A percentile compares a stretch with the other conserved stretches of the same genome.
Conservation (phyloP, 2,888 invertebrate species). For the Acrobeloides nanus region DNA sequence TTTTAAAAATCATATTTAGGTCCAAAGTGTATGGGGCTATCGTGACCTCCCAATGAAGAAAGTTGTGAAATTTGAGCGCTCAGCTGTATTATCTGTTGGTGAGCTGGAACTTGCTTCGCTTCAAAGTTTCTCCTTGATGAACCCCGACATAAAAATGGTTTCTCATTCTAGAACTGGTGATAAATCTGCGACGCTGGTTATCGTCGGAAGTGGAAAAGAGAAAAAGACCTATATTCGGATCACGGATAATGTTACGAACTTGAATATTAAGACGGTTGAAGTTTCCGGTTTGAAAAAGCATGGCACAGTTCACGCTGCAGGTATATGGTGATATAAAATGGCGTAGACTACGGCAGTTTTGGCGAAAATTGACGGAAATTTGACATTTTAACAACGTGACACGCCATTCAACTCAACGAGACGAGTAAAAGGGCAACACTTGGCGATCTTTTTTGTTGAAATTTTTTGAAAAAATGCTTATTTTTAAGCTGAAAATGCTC, state of each 20-base stretch:
- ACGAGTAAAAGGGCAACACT: too few species aligned
- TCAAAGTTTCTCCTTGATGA: not conserved
- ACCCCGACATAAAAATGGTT: not conserved
- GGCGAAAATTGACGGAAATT: too few species aligned
- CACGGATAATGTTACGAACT: constrained; percentile 8
- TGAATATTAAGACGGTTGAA: constrained; percentile 28
- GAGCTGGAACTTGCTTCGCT: constrained; percentile 23
- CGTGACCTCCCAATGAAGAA: constrained; percentile 37
- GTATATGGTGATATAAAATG: not conserved
- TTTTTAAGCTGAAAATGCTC: too few species aligned
- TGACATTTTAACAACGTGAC: too few species aligned
- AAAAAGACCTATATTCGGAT: constrained; percentile 35
- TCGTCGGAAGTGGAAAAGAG: constrained; percentile 37
- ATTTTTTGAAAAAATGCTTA: too few species aligned
- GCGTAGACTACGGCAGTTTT: not conserved
- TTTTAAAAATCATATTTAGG: constrained; percentile 18
- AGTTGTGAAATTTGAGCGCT: constrained; percentile 11
- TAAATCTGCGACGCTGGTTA: constrained; percentile 35
- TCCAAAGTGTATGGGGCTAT: constrained; percentile 38
- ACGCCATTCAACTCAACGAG: too few species aligned
- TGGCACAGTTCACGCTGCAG: constrained; percentile 29
- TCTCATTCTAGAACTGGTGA: constrained; percentile 24
- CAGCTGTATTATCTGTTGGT: constrained; percentile 18
- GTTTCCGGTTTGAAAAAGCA: constrained; percentile 39
- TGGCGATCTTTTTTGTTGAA: too few species aligned